These are phyloP conservation scores for Homarus gammarus DNA, from an alignment of 2,888 invertebrate species.

Conservation along the genomic window DNA sequence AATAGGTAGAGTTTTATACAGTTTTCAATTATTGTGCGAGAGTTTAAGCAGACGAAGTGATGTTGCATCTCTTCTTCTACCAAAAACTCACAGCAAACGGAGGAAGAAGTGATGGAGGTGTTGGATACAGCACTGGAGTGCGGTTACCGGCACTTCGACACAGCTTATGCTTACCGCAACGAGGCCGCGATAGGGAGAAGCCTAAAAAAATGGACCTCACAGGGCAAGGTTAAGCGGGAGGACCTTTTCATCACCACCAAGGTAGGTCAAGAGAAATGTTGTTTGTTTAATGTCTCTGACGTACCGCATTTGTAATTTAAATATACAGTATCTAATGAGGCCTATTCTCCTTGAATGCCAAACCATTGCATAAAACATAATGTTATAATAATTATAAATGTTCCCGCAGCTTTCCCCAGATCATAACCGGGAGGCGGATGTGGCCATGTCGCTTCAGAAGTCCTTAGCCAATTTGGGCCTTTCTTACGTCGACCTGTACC, in stretches of 20 bases:
- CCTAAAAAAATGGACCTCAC: constrained; percentile 9
- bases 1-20: no score
- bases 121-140: constrained; percentile 35
- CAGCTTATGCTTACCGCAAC: constrained; percentile 9
- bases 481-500: not conserved
- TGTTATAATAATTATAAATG: not conserved
- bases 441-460: not conserved
- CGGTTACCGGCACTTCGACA: constrained; percentile 39
- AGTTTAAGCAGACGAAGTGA: no score
- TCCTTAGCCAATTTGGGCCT: not conserved
- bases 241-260: constrained; percentile 41
- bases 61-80: no score
- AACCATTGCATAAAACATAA: not conserved
- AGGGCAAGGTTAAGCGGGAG: constrained; percentile 20
- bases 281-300: not conserved
- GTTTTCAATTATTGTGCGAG: no score
- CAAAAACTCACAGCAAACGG: no score
- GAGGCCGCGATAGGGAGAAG: constrained; percentile 22
- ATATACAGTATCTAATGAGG: not conserved
- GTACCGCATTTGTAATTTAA: not conserved
- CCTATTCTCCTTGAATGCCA: not conserved
- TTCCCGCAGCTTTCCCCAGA: not conserved
- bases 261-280: not conserved
- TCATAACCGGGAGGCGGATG: not conserved
- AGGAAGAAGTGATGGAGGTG: not conserved